Evolutionary conservation across 1,140 invertebrate species (phyloP).

Genomic region (Dendroctonus ponderosae): DNA sequence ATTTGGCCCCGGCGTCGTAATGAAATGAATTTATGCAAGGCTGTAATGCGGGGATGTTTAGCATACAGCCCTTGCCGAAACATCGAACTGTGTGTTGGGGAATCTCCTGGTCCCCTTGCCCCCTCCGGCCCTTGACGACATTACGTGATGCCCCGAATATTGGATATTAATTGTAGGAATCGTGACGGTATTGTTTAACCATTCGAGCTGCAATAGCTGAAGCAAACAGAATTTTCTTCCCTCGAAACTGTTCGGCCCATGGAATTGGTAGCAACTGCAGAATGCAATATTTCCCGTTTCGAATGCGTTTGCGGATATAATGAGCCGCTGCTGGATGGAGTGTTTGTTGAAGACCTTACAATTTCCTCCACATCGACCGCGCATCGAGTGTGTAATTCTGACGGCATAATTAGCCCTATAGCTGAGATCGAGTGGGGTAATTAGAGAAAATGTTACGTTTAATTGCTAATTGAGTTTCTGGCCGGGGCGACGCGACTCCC

Average conservation of each 20-base stretch:
- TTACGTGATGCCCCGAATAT: conserved; percentile 25
- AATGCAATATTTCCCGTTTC: no score
- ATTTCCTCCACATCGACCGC: conserved; percentile 6
- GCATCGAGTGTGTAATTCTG: conserved; percentile 36
- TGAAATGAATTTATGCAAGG: conserved; percentile 67
- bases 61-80: conserved; percentile 50
- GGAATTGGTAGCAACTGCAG: no score
- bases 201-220: background rate
- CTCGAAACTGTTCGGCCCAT: no score
- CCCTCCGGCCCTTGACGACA: conserved; percentile 15
- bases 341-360: conserved; percentile 10
- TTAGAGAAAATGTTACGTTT: conserved; percentile 64
- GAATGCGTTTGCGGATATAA: no score
- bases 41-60: conserved; percentile 65
- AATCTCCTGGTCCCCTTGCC: conserved; percentile 1
- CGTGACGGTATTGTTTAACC: conserved; percentile 6
- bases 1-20: conserved; percentile 58
- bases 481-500: conserved; percentile 58
- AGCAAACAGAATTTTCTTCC: no score
- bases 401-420: conserved; percentile 53
- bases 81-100: conserved; percentile 26
- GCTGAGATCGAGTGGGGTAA: conserved; percentile 59
- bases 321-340: background rate
- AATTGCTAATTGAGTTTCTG: conserved; percentile 65
- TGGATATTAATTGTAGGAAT: conserved; percentile 27